Base-by-base conservation (phyloP, 1,140 invertebrate species). In the Atta texana region DNA sequence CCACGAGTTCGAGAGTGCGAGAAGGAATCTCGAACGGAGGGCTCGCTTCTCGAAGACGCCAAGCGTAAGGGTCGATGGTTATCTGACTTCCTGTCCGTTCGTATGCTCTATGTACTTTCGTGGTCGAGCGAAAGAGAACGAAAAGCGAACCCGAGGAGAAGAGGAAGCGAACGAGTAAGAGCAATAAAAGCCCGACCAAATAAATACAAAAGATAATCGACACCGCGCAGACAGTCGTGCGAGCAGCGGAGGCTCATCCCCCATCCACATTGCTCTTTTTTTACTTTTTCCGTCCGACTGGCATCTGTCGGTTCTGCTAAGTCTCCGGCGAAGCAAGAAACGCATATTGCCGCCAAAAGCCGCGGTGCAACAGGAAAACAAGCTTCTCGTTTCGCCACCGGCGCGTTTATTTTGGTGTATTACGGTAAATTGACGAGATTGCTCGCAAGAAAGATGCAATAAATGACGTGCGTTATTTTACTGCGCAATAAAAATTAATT, bases 81-180 rank as follows among this genome's bases (percentile, higher is more conserved):
- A 92, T 92, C 91, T 87, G 85, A 89, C 91, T 92, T 92, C 91
- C 91, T 91, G 91, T 91, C 89, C 88, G 88, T 89, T 89, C 87
- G 89, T 76, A 90, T 86, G 86, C 89, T 88, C 84, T 90, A 84
- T 84, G 81, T 76, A 69, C 68, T 78, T 55, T 72, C 78, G 86
- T 77, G 61, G 44, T 57, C 75, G 71, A 89, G 85, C 86, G n/a
- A 80, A 51, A 51, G 81, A 68, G 71, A 88, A 24, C 80, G 68
- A 63, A 57, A 78, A 2, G 21, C 57, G 59, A 63, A 61, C 16
- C 66, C 16, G 34, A 87, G 74, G 76, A 80, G 34, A 59, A 63
- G 31, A 44, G 55, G 78, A 77, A 64, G 82, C 57, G 69, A 63
- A 77, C 80, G 53, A 71, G 82, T 14, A 76, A 68, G 74, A 85